Percentiles rank a stretch among this genome's conserved stretches.
phyloP scores from a whole-genome alignment of 2,797 vertebrate species.

The Diglossa cyanea region DNA sequence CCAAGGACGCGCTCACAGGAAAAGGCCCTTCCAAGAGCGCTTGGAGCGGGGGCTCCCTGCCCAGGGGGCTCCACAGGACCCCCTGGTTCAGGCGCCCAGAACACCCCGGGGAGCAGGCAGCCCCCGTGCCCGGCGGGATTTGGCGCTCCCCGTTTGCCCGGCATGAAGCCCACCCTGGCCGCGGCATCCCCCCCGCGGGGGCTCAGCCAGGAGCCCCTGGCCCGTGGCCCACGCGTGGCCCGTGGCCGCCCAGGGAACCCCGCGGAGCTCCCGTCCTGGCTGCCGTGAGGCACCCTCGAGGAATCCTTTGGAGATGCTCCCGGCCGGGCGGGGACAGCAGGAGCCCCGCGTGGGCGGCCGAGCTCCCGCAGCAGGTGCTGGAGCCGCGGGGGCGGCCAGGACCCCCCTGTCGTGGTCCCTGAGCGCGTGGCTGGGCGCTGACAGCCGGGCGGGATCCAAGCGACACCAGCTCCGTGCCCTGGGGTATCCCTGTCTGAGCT shows the following conservation, averaged over 20 bases:
- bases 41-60: fast-evolving
- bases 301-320: background rate
- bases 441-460: background rate
- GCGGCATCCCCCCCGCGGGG: background rate
- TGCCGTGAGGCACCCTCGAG: background rate
- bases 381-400: fast-evolving
- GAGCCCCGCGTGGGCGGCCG: background rate
- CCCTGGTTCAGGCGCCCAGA: background rate
- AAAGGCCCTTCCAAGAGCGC: background rate
- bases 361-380: background rate
- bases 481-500: background rate
- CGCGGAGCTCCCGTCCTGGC: background rate
- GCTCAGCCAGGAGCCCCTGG: background rate
- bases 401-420: fast-evolving
- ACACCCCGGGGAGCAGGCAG: fast-evolving
- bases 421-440: background rate
- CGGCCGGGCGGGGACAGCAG: fast-evolving
- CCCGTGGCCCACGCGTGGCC: background rate
- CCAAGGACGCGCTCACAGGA: background rate
- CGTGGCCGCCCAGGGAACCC: fast-evolving
- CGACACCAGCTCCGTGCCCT: fast-evolving
- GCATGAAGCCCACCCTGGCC: background rate
- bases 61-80: background rate
- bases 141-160: fast-evolving
- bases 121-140: fast-evolving